Conservation (phyloP, 2,113 vertebrate species). For the Donacobius atricapilla region DNA sequence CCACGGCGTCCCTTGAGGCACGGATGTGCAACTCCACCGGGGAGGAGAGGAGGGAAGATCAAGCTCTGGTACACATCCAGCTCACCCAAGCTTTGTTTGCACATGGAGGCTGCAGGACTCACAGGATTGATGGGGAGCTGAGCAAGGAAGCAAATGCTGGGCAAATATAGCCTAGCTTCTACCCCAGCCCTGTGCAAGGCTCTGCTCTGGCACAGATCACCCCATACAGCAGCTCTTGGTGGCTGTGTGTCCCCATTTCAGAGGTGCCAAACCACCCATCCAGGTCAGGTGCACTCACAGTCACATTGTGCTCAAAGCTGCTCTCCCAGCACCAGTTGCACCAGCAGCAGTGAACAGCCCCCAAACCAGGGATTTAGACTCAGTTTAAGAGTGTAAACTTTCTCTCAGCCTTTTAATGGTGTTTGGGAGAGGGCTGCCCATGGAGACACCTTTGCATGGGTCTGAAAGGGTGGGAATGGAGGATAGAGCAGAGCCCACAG, state of each 20-base stretch:
- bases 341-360: background rate
- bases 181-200: background rate
- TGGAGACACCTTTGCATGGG: fast-evolving
- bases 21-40: fast-evolving
- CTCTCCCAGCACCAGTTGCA: background rate
- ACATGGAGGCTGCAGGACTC: background rate
- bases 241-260: background rate
- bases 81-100: background rate
- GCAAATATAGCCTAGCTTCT: background rate
- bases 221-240: background rate
- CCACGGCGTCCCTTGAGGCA: background rate
- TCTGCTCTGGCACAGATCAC: background rate
- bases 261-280: background rate
- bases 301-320: background rate
- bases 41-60: background rate
- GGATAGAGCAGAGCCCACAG: background rate
- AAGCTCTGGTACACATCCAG: background rate
- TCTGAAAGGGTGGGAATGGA: background rate
- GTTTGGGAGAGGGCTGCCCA: background rate
- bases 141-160: background rate
- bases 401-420: background rate
- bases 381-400: background rate
- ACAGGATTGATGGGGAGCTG: fast-evolving
- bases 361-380: background rate
- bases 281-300: fast-evolving